Evolutionary conservation across 1,140 invertebrate species (phyloP).

Genomic region (Mercenaria mercenaria): DNA sequence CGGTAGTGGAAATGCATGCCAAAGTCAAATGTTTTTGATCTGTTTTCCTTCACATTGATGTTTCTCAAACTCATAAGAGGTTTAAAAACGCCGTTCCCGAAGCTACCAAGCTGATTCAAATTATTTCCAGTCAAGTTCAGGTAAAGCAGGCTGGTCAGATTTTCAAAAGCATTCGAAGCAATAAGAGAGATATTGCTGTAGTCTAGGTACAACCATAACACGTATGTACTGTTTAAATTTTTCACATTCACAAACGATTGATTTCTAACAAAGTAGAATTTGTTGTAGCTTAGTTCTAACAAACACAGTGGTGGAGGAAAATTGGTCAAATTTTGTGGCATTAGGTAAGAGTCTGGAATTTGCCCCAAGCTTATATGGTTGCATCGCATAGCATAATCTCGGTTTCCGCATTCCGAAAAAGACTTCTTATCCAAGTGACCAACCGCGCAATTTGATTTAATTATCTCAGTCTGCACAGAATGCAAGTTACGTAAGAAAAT

Average conservation of each 20-base stretch:
- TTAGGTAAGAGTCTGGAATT: background rate
- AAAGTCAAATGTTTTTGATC: conserved; percentile 14
- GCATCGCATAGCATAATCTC: conserved; percentile 16
- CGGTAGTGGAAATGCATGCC: no score
- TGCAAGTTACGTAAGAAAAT: no score
- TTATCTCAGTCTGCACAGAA: no score
- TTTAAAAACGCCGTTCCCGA: conserved; percentile 16
- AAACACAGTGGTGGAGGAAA: conserved; percentile 1
- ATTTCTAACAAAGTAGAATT: background rate
- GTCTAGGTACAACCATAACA: conserved; percentile 23
- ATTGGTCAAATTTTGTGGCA: background rate
- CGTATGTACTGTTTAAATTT: background rate
- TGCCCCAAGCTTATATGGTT: background rate
- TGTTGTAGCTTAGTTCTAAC: background rate
- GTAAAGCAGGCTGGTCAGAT: conserved; percentile 18
- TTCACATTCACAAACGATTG: conserved; percentile 1
- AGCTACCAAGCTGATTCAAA: conserved; percentile 2
- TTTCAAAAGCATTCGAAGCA: conserved; percentile 19
- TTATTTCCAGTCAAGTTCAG: conserved; percentile 43
- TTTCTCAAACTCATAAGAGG: conserved; percentile 15
- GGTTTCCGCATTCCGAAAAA: background rate
- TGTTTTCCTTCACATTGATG: conserved; percentile 21
- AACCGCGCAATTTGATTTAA: background rate
- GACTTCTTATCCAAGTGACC: background rate
- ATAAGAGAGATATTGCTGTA: background rate